Evolutionary conservation across 2,888 invertebrate genomes (phyloP).

Genomic region (Agrochola macilenta): DNA sequence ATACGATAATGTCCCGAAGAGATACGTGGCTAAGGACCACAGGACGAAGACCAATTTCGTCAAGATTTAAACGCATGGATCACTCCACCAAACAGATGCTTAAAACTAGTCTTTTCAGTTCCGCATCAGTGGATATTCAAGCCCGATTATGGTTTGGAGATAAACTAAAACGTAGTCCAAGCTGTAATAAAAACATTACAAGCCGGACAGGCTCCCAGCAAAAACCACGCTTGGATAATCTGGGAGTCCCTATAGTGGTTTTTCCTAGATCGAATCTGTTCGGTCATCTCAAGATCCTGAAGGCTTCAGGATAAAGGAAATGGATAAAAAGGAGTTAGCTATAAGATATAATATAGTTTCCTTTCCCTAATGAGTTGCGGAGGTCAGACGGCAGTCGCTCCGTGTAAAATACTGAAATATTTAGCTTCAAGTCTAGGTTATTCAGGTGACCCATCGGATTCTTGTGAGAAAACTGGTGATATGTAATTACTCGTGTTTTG

Average conservation of each 20-base stretch:
- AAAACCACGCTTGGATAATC: neutral
- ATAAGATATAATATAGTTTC: slow-evolving; percentile 31
- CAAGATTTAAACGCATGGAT: neutral
- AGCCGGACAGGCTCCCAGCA: neutral
- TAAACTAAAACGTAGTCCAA: neutral
- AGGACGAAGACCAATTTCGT: neutral
- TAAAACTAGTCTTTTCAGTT: neutral
- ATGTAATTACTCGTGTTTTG: neutral
- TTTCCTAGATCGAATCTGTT: neutral
- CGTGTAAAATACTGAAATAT: slow-evolving; percentile 36
- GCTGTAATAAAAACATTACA: neutral
- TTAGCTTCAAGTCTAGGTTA: neutral
- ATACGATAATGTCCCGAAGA: slow-evolving; percentile 19
- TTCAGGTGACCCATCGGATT: neutral
- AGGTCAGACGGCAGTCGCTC: slow-evolving; percentile 60
- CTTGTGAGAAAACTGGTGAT: neutral
- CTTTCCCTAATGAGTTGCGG: slow-evolving; percentile 53
- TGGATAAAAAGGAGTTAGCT: slow-evolving; percentile 22
- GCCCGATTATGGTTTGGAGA: neutral
- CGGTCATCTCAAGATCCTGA: neutral
- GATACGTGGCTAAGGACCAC: too few species aligned
- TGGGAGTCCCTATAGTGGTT: neutral
- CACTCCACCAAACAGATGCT: neutral
- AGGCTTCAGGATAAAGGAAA: neutral
- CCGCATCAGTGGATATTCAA: neutral